Evolutionary conservation across 2,113 vertebrate species (phyloP).

Genomic region (Peucedramus taeniatus): DNA sequence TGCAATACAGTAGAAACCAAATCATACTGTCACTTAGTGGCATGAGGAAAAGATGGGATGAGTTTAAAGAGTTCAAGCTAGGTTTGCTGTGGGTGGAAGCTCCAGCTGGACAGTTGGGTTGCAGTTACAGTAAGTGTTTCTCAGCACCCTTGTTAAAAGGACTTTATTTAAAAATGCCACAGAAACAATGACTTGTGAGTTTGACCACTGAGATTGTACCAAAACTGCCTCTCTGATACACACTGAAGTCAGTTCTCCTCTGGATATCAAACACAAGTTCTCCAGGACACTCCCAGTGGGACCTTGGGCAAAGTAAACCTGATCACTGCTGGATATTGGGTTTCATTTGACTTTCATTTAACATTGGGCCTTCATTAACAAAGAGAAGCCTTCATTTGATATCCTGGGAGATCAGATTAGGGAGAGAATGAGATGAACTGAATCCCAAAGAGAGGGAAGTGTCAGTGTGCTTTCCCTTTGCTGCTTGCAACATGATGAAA

Average conservation of each 20-base stretch:
- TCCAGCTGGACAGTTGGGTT: not conserved
- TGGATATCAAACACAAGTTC: not conserved
- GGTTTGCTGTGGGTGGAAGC: slow-evolving; percentile 24
- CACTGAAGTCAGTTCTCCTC: not conserved
- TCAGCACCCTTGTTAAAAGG: not conserved
- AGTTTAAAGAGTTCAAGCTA: not conserved
- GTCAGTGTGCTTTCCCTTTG: not conserved
- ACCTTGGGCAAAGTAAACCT: not conserved
- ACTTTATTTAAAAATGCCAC: not conserved
- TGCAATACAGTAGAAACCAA: slow-evolving; percentile 11
- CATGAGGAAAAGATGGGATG: slow-evolving; percentile 2
- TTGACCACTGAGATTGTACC: not conserved
- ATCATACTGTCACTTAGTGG: slow-evolving; percentile 18
- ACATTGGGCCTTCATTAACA: not conserved
- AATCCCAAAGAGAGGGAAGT: not conserved
- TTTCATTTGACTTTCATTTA: not conserved
- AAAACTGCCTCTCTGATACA: not conserved
- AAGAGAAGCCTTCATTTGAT: not conserved
- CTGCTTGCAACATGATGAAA: not conserved
- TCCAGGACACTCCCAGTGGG: not conserved
- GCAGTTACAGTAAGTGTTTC: not conserved
- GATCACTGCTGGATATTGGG: not conserved
- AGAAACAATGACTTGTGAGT: not conserved
- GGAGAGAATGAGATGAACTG: not conserved
- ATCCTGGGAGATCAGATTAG: not conserved